Evolutionary conservation across 1,140 invertebrate genomes (phyloP).

Genomic region (Cydia strobilella): DNA sequence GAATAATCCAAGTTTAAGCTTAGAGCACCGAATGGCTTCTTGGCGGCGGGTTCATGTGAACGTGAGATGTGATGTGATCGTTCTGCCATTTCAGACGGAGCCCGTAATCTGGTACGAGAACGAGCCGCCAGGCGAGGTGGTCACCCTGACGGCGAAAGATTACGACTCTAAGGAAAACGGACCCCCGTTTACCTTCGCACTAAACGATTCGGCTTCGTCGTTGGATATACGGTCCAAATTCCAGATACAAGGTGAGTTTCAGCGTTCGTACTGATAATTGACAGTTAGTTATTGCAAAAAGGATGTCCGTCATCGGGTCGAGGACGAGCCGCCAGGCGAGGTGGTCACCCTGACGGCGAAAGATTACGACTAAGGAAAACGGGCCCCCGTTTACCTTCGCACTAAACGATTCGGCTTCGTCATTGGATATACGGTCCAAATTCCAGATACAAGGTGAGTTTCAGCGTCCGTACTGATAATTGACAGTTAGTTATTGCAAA

Average conservation of each 20-base stretch:
- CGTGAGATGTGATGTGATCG: too few species aligned
- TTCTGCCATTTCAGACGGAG: conserved; percentile 78
- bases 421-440: conserved; percentile 84
- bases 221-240: conserved; percentile 87
- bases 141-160: conserved; percentile 87
- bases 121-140: conserved; percentile 84
- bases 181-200: conserved; percentile 87
- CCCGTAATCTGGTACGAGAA: conserved; percentile 93
- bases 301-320: conserved; percentile 91
- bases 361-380: conserved; percentile 89
- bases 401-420: conserved; percentile 82
- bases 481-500: too few species aligned
- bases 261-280: neutral
- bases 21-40: too few species aligned
- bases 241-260: conserved; percentile 80
- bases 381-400: conserved; percentile 90
- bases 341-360: conserved; percentile 87
- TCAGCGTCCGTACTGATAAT: too few species aligned
- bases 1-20: too few species aligned
- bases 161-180: conserved; percentile 90
- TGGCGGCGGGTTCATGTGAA: too few species aligned
- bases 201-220: conserved; percentile 85
- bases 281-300: too few species aligned
- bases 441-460: conserved; percentile 84
- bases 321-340: conserved; percentile 85